A percentile compares a stretch with the other conserved stretches of the same genome.
Conservation (phyloP, 1,140 invertebrate species). For the Lepeophtheirus salmonis region DNA sequence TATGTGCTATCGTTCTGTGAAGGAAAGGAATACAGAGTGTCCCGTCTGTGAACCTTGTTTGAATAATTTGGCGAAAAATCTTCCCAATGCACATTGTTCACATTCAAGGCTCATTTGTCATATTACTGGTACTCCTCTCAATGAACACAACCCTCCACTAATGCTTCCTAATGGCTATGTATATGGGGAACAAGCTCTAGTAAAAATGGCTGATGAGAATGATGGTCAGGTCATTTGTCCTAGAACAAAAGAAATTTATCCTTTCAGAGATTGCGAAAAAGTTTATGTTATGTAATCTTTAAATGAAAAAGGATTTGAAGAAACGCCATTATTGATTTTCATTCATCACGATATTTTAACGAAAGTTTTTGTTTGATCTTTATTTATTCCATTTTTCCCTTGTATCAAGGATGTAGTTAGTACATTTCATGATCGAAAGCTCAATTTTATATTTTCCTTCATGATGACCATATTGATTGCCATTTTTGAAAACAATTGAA, state of each 20-base stretch:
- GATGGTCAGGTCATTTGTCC: constrained; percentile 72
- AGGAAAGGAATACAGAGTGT: constrained; percentile 54
- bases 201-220: constrained; percentile 70
- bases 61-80: constrained; percentile 56
- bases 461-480: too few species aligned
- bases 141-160: constrained; percentile 94
- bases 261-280: constrained; percentile 74
- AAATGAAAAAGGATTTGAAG: too few species aligned
- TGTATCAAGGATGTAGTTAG: too few species aligned
- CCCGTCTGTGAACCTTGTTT: constrained; percentile 78
- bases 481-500: too few species aligned
- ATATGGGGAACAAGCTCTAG: constrained; percentile 78
- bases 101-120: constrained; percentile 81
- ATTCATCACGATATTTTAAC: too few species aligned
- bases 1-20: constrained; percentile 31
- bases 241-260: constrained; percentile 69
- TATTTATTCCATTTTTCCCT: too few species aligned
- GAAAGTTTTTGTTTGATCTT: too few species aligned
- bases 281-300: constrained; percentile 92
- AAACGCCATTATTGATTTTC: too few species aligned
- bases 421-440: too few species aligned
- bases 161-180: constrained; percentile 95
- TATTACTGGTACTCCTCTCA: constrained; percentile 73
- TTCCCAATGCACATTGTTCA: constrained; percentile 89
- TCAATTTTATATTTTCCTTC: too few species aligned